phyloP scores from a whole-genome alignment of 2,888 invertebrate genomes.

The Drosophila silvestris region DNA sequence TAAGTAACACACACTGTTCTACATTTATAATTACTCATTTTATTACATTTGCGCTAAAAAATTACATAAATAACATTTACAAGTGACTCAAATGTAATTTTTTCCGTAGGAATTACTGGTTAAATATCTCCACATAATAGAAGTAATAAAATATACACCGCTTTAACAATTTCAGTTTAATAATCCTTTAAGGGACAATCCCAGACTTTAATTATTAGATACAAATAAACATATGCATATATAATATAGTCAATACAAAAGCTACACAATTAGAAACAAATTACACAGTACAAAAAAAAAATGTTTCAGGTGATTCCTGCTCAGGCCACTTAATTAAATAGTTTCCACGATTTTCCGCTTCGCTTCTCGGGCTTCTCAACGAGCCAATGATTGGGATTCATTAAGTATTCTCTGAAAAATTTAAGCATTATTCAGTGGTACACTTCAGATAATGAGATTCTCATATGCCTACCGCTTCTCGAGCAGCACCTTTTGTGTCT shows the following conservation, averaged over 20 bases:
- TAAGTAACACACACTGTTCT: too few relatives aligned
- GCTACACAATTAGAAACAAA: slow-evolving; percentile 25
- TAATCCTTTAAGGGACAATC: slow-evolving; percentile 15
- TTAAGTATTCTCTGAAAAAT: slow-evolving; percentile 87
- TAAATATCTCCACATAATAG: not conserved
- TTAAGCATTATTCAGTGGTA: not conserved
- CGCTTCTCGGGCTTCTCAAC: slow-evolving; percentile 84
- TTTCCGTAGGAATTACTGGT: not conserved
- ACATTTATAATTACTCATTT: not conserved
- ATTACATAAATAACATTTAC: not conserved
- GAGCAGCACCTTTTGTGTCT: slow-evolving; percentile 87
- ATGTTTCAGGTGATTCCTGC: not conserved
- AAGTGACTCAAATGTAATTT: not conserved
- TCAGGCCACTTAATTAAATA: slow-evolving; percentile 49
- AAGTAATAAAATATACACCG: not conserved
- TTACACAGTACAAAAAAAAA: slow-evolving; percentile 7
- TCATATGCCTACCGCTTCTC: slow-evolving; percentile 86
- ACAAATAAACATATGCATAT: slow-evolving; percentile 17
- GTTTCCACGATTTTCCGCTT: slow-evolving; percentile 57
- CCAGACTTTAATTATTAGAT: slow-evolving; percentile 24
- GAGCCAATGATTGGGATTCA: slow-evolving; percentile 88
- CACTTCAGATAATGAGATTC: not conserved
- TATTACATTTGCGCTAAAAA: not conserved
- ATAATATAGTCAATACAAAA: slow-evolving; percentile 12
- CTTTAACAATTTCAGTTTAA: not conserved